Evolutionary conservation across 2,888 invertebrate genomes (phyloP), one percentile per base, ranked within the genome.

Genomic region (Microplitis manilae): DNA sequence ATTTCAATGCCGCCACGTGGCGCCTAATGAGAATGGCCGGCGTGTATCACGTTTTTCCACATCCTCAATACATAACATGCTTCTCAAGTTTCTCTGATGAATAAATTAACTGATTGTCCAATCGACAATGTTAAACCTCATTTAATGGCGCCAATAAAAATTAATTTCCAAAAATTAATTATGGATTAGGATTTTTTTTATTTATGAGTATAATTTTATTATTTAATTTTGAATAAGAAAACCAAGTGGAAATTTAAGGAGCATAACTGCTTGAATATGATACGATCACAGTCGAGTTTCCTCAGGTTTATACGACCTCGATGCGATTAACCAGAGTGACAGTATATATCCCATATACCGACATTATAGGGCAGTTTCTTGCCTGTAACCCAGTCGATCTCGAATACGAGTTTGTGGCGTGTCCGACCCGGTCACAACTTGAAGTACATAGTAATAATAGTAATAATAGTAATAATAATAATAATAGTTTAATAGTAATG

Each of bases 1-100:
- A 86, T 87, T 87, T 85, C 82, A 81, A 80, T 50, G 9, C 50
- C 83, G 86, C 85, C 86, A 86, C 86, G 86, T 86, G 87, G 85
- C 85, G 84, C 84, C 85, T 86, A 86, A 86, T 85, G 86, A 86
- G 86, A 84, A 83, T 80, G 73, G 77, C 78, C 71, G 78, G 80
- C 75, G 75, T 81, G 77, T 77, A 78, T 80, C 75, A 80, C 74
- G 81, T 83, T 82, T 85, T 84, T 84, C 82, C 80, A 77, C 75
- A 67, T 77, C 30, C 30, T 30, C 30, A 30, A 15, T 76, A 61
- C 74, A 76, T 72, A 41, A 61, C 50, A 4, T 76, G 65, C 40
- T 73, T 72, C 65, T 61, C 17, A 38, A 60, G 68, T 50, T 69
- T 65, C 62, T 62, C 62, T 62, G 20, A 62, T 17, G 20, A 62